Evolutionary conservation across 2,888 invertebrate genomes (phyloP).

Genomic region (Vannuccia rotundouncinata): DNA sequence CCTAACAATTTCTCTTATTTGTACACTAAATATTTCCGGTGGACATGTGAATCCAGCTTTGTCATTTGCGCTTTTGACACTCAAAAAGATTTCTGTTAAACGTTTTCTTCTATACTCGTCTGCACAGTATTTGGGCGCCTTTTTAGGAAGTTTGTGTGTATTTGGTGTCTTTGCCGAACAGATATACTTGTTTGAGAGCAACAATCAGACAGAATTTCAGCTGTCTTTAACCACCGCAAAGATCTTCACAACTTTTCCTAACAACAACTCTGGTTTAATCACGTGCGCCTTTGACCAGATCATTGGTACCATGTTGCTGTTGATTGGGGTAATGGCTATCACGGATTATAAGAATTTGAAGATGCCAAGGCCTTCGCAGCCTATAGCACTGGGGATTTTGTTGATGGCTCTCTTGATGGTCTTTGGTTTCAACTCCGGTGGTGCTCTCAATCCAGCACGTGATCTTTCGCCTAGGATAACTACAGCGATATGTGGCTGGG

Average conservation of each 20-base stretch:
- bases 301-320: slow-evolving; percentile 57
- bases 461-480: slow-evolving; percentile 61
- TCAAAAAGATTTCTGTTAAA: slow-evolving; percentile 46
- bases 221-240: not conserved
- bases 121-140: slow-evolving; percentile 60
- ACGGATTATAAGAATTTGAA: slow-evolving; percentile 58
- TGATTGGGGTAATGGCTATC: slow-evolving; percentile 58
- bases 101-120: slow-evolving; percentile 53
- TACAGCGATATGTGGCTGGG: slow-evolving; percentile 59
- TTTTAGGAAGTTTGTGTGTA: slow-evolving; percentile 58
- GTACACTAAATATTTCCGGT: not conserved
- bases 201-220: no score
- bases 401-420: slow-evolving; percentile 58
- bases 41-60: slow-evolving; percentile 56
- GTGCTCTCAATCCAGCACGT: slow-evolving; percentile 62
- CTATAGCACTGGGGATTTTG: slow-evolving; percentile 56
- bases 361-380: slow-evolving; percentile 53
- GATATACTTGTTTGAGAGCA: slow-evolving; percentile 57
- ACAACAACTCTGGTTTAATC: not conserved
- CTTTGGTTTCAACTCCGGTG: slow-evolving; percentile 61
- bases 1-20: not conserved
- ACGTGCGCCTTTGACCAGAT: slow-evolving; percentile 49
- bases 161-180: slow-evolving; percentile 48
- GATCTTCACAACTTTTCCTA: not conserved
- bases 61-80: slow-evolving; percentile 46